Evolutionary conservation across 1,140 invertebrate species (phyloP).

Genomic region (Whitmania pigra): DNA sequence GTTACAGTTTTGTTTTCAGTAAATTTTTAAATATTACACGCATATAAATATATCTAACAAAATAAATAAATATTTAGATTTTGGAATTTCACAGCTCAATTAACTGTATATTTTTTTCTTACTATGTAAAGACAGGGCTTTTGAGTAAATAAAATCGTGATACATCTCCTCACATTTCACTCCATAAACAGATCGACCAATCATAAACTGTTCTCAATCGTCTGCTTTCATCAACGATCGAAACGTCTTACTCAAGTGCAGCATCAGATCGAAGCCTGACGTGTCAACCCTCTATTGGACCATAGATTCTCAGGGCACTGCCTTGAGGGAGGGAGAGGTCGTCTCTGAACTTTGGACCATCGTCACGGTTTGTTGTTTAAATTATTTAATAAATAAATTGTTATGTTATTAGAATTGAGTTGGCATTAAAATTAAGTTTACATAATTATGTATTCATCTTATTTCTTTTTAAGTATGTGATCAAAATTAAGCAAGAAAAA

Average conservation of each 20-base stretch:
- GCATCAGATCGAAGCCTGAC: constrained; percentile 15
- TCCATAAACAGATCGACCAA: constrained; percentile 16
- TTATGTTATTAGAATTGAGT: too few relatives aligned
- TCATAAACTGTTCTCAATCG: constrained; percentile 19
- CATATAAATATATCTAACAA: too few relatives aligned
- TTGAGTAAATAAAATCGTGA: background rate
- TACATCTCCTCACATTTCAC: background rate
- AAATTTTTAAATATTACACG: too few relatives aligned
- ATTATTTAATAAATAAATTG: too few relatives aligned
- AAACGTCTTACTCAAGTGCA: constrained; percentile 19
- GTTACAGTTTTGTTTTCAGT: too few relatives aligned
- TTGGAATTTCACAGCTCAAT: background rate
- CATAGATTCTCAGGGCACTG: constrained; percentile 16
- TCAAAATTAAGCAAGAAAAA: too few relatives aligned
- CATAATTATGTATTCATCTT: too few relatives aligned
- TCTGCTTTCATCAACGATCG: constrained; percentile 12
- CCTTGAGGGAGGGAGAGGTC: constrained; percentile 10
- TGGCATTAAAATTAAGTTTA: too few relatives aligned
- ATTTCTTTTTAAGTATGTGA: too few relatives aligned
- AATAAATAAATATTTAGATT: too few relatives aligned
- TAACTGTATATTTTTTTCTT: background rate
- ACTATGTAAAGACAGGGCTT: background rate
- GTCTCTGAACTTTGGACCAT: constrained; percentile 21
- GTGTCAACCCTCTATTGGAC: constrained; percentile 21
- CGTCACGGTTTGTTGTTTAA: constrained; percentile 7